Conservation (phyloP, 2,113 vertebrate species). For the Elephantulus edwardii region DNA sequence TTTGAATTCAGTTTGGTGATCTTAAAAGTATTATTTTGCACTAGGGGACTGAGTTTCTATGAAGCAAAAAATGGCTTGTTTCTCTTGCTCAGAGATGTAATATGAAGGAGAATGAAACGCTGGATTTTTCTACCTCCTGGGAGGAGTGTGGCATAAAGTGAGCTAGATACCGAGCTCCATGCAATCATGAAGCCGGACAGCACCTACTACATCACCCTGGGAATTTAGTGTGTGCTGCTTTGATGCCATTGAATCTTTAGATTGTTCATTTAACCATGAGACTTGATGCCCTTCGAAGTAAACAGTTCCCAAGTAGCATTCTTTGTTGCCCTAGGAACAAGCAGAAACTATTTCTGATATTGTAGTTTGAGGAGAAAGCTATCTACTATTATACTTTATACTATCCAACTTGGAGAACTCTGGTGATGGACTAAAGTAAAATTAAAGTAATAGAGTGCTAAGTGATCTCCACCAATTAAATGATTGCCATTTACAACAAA, state of each 20-base stretch:
- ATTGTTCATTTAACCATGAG: neutral
- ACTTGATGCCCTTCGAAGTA: neutral
- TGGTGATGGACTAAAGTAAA: neutral
- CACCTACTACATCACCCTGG: neutral
- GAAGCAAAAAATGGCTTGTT: conserved; percentile 20
- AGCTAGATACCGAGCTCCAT: neutral
- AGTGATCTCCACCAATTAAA: neutral
- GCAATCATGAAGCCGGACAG: neutral
- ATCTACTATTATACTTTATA: neutral
- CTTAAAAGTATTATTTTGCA: conserved; percentile 36
- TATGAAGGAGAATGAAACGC: neutral
- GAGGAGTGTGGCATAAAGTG: neutral
- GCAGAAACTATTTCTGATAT: neutral
- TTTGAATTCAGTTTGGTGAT: conserved; percentile 54
- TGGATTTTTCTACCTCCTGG: neutral
- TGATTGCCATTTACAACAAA: neutral
- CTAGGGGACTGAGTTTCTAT: conserved; percentile 18
- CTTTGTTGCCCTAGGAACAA: neutral
- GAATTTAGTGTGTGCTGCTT: neutral
- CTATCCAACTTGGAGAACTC: neutral
- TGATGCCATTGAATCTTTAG: neutral
- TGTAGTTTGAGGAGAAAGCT: neutral
- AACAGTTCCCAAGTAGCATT: neutral
- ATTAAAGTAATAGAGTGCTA: neutral
- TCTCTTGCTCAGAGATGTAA: conserved; percentile 1